Evolutionary conservation across 2,797 vertebrate genomes (phyloP), one percentile per base, ranked within the genome.

Genomic region (Nasua narica): DNA sequence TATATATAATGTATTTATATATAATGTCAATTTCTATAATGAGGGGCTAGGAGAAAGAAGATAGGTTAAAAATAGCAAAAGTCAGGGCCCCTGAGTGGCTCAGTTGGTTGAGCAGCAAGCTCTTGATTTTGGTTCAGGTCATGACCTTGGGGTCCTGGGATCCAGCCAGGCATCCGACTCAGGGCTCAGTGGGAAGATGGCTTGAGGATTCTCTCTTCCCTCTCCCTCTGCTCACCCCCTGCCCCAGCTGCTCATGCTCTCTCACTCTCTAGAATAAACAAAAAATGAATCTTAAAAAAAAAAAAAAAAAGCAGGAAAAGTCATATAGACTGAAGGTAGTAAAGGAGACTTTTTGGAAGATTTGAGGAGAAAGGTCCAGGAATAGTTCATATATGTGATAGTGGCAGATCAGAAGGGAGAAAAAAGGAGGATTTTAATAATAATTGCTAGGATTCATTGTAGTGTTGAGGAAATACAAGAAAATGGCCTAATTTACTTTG

Each of bases 291-390:
- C 65, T 35, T 67, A 35, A 67, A 35, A 56, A 43, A 43, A 43
- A n/a, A n/a, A 40, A 43, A 78, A 96, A 93, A 86, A 56, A 56
- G 50, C 29, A 95, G 58, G 81, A 77, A 93, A 91, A 85, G 19
- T 91, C 35, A 65, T 35, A 27, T 13, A 25, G 32, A 11, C 35
- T 82, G 29, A 79, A 82, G 10, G 7, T 70, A 79, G 48, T 78
- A 21, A 19, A 50, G 32, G 27, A 56, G 16, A 21, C 5, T 85
- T 93, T 92, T 83, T 65, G 1, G 62, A 60, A 27, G 37, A 72
- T 70, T 50, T 60, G 65, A 86, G 37, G 18, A 62, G 46, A 90
- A 83, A 84, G 12, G 7, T 81, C 16, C n/a, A 37, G 48, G 12
- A 90, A 82, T 70, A 82, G 74, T 85, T 54, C 35, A 67, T 60